Conservation (phyloP, 2,888 invertebrate species). For the Pachymerium ferrugineum region DNA sequence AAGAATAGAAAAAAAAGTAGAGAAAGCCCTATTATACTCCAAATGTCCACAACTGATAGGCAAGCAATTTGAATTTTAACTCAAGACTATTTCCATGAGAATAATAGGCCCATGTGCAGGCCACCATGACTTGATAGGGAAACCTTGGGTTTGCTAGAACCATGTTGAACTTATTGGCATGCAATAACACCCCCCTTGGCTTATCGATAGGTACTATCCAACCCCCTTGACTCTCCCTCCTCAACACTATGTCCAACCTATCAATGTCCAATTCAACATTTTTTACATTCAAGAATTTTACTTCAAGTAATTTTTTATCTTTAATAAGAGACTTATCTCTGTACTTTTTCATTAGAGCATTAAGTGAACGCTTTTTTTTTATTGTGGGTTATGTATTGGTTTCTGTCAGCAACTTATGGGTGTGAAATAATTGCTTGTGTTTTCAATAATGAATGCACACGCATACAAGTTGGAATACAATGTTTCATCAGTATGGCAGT, state of each 20-base stretch:
- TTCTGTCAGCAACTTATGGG: background rate
- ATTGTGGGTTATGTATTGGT: background rate
- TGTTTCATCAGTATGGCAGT: background rate
- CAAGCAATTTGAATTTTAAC: conserved; percentile 24
- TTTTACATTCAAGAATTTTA: too few relatives aligned
- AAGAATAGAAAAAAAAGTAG: conserved; percentile 1
- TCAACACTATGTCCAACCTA: background rate
- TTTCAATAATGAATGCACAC: background rate
- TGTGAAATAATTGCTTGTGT: background rate
- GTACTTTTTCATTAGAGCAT: too few relatives aligned
- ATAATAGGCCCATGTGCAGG: conserved; percentile 16
- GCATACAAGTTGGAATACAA: background rate
- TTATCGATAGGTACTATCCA: conserved; percentile 20
- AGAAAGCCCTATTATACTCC: conserved; percentile 9
- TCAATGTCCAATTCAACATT: background rate
- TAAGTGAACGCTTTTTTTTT: too few relatives aligned
- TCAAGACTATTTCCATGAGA: conserved; percentile 11
- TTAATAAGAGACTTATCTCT: too few relatives aligned
- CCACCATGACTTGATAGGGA: conserved; percentile 22
- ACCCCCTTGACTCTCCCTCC: background rate
- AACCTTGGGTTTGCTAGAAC: background rate
- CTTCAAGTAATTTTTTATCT: too few relatives aligned
- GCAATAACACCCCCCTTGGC: conserved; percentile 27
- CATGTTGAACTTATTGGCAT: conserved; percentile 22
- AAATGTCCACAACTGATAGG: conserved; percentile 22